Conservation (phyloP, 2,888 invertebrate genomes). For the Axea sp. region DNA sequence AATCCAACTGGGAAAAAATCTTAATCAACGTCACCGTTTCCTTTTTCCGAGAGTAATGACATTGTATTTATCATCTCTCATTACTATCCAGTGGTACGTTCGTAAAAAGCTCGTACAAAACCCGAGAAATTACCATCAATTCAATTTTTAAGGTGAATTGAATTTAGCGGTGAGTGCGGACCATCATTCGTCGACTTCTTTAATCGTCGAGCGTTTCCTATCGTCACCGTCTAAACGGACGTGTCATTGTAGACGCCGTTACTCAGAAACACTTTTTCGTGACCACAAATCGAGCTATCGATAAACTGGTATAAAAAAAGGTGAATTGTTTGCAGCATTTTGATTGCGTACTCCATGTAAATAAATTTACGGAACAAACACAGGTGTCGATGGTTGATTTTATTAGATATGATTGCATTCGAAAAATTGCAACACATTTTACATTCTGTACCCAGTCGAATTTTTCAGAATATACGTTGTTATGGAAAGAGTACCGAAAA, state of each 20-base stretch:
- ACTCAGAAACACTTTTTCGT: slow-evolving; percentile 2
- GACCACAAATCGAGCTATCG: neutral
- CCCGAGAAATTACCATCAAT: slow-evolving; percentile 24
- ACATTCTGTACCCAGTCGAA: too few relatives aligned
- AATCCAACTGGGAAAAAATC: slow-evolving; percentile 5
- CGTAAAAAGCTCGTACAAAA: slow-evolving; percentile 18
- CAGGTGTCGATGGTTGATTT: too few relatives aligned
- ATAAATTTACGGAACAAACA: too few relatives aligned
- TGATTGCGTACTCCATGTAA: too few relatives aligned
- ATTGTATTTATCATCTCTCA: slow-evolving; percentile 18
- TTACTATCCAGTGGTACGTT: slow-evolving; percentile 6
- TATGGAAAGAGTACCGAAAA: too few relatives aligned
- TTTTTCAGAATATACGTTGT: too few relatives aligned
- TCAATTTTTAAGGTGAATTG: slow-evolving; percentile 30
- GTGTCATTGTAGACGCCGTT: neutral
- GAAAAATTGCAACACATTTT: too few relatives aligned
- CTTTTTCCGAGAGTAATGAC: neutral
- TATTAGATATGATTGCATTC: too few relatives aligned
- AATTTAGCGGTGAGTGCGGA: slow-evolving; percentile 10
- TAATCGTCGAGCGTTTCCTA: slow-evolving; percentile 21
- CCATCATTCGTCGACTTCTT: slow-evolving; percentile 11
- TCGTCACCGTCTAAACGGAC: slow-evolving; percentile 15
- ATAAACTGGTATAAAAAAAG: too few relatives aligned
- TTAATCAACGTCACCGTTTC: slow-evolving; percentile 5
- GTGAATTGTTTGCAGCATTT: too few relatives aligned